Conservation (phyloP, 2,888 invertebrate genomes). For the Drosophila diplacantha region DNA sequence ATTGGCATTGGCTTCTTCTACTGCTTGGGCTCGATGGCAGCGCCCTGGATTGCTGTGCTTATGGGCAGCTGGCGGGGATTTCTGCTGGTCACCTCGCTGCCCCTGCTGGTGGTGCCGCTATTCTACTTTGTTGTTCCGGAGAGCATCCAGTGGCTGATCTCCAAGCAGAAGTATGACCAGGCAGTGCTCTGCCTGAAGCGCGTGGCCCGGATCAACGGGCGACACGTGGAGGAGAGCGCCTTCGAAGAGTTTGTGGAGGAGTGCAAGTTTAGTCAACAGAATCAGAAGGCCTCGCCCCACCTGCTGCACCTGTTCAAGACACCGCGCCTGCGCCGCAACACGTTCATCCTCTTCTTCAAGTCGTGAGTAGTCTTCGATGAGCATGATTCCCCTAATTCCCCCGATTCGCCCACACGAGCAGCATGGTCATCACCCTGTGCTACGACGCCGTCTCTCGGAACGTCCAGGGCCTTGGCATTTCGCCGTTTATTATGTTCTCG, state of each 20-base stretch:
- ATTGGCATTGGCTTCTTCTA: conserved; percentile 81
- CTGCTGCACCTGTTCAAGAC: conserved; percentile 79
- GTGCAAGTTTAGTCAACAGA: conserved; percentile 60
- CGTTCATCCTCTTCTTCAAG: conserved; percentile 79
- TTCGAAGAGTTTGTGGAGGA: conserved; percentile 69
- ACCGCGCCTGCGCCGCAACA: conserved; percentile 79
- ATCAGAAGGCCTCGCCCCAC: conserved; percentile 66
- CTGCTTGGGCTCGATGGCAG: conserved; percentile 79
- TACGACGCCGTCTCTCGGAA: conserved; percentile 82
- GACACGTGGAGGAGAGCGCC: conserved; percentile 74
- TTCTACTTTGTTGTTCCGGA: conserved; percentile 81
- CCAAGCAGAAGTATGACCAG: conserved; percentile 79
- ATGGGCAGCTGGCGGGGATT: conserved; percentile 79
- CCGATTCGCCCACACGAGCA: conserved; percentile 52
- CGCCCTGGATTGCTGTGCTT: conserved; percentile 79
- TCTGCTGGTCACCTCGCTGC: conserved; percentile 79
- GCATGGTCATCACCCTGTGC: conserved; percentile 81
- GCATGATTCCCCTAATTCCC: conserved; percentile 1
- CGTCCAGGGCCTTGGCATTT: conserved; percentile 80
- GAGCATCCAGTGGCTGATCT: conserved; percentile 81
- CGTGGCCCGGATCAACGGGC: conserved; percentile 80
- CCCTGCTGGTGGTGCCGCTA: conserved; percentile 78
- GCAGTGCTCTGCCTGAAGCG: conserved; percentile 79
- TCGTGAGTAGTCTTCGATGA: conserved; percentile 78
- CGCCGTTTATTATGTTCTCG: conserved; percentile 80